Evolutionary conservation across 2,113 vertebrate species (phyloP), one percentile per base, ranked within the genome.

Genomic region (Sprattus sprattus): DNA sequence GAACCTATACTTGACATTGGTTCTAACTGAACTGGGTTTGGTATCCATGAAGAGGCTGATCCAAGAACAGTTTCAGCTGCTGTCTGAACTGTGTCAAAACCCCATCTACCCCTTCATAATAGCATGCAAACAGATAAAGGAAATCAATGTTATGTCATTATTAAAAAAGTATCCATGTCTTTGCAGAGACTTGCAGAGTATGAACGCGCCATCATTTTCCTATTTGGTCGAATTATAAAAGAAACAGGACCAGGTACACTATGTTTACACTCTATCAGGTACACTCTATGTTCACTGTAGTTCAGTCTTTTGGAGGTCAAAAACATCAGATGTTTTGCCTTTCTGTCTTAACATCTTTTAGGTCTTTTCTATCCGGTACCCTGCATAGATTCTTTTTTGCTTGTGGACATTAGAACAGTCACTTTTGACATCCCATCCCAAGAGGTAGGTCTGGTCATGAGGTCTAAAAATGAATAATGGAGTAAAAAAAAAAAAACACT

Each of bases 341-440:
- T 64, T 64, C 0, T 25, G 6, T 64, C 20, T n/a, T n/a, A n/a
- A n/a, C n/a, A n/a, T n/a, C n/a, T 64, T 64, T 64, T n/a, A 64
- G 57, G 57, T n/a, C n/a, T 64, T 64, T 64, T 64, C 57, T 6
- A 25, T 3, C 0, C 9, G 4, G 2, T 4, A 20, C 57, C 57
- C 9, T 6, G 0, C 9, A 97, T 96, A 0, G 98, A 99, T 91
- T 96, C 87, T 87, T 97, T 98, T 90, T 96, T 96, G 88, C 98
- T 97, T 87, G 97, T 99, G 83, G 98, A 99, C 91, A 95, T 99
- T 94, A 96, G 98, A 90, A 97, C 97, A 0, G 94, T 99, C 46
- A 97, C 97, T 0, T 99, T 99, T 49, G 96, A 98, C 81, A 99
- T 99, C 60, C 97, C 98, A 46, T 96, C 96, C 10, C 98, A 99